Percentiles rank a stretch among this genome's conserved stretches.
These are phyloP conservation scores for Ferdinandea cuprea DNA, from an alignment of 2,888 invertebrate genomes.

Conservation along the genomic window DNA sequence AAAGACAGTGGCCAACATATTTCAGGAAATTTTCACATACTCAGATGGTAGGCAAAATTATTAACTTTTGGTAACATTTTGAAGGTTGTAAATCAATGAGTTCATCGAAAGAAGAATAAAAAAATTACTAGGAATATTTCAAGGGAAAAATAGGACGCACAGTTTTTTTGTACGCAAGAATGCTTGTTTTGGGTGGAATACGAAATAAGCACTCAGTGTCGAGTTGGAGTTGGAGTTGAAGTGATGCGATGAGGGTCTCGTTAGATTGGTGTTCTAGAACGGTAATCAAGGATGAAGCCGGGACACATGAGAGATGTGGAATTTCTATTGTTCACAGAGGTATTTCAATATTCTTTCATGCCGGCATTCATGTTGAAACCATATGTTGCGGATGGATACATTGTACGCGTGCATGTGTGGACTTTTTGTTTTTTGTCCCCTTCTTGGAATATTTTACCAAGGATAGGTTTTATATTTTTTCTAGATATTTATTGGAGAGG, in stretches of 20 bases:
- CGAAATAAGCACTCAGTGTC: slow-evolving; percentile 10
- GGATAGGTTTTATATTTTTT: too few species aligned
- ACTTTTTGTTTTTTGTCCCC: too few species aligned
- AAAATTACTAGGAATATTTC: not conserved
- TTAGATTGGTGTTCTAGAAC: slow-evolving; percentile 41
- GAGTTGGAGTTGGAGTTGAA: too few species aligned
- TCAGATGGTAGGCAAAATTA: slow-evolving; percentile 23
- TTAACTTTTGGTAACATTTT: slow-evolving; percentile 29
- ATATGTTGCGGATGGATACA: not conserved
- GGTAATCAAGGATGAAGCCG: slow-evolving; percentile 31
- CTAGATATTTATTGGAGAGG: too few species aligned
- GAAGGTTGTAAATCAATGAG: slow-evolving; percentile 45
- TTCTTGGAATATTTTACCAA: too few species aligned
- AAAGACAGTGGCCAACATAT: not conserved
- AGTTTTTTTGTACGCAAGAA: not conserved
- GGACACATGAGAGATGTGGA: slow-evolving; percentile 41
- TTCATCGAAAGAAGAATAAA: slow-evolving; percentile 8
- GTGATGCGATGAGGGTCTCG: slow-evolving; percentile 19
- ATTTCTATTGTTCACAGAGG: slow-evolving; percentile 46
- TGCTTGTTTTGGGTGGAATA: slow-evolving; percentile 17
- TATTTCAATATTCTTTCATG: slow-evolving; percentile 45
- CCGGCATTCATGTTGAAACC: not conserved
- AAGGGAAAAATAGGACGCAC: not conserved
- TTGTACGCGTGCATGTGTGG: too few species aligned
- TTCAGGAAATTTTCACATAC: not conserved